phyloP scores from a whole-genome alignment of 2,113 vertebrate genomes.

The Origma solitaria region DNA sequence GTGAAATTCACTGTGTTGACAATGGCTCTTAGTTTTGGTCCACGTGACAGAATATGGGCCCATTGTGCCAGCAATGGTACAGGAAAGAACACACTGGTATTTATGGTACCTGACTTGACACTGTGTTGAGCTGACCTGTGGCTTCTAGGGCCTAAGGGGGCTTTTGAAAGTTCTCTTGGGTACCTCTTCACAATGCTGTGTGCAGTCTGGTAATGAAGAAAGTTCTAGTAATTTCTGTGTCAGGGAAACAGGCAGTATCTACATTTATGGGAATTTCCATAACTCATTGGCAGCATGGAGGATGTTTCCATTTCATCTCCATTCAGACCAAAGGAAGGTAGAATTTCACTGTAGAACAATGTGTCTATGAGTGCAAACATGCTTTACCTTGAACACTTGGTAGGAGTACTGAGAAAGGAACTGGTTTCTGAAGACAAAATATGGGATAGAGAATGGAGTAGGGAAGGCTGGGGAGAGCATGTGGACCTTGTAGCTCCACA shows the following conservation, averaged over 20 bases:
- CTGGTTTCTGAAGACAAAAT: neutral
- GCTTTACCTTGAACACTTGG: neutral
- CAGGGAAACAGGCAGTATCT: neutral
- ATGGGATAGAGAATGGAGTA: neutral
- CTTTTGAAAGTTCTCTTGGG: neutral
- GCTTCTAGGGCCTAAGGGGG: neutral
- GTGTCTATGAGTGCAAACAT: neutral
- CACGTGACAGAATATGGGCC: neutral
- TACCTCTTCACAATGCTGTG: neutral
- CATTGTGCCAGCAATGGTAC: neutral
- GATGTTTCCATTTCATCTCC: neutral
- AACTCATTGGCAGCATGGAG: neutral
- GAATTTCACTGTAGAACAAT: neutral
- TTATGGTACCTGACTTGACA: neutral
- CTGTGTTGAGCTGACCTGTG: neutral
- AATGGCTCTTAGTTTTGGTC: neutral
- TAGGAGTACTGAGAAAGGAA: neutral
- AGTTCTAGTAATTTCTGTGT: too few relatives aligned
- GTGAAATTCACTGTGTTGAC: fast-evolving
- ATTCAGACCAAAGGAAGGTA: neutral
- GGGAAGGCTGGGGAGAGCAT: neutral
- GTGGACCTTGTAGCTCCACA: neutral
- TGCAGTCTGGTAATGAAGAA: neutral
- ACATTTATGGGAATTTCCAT: neutral
- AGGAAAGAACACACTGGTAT: neutral